Conservation (phyloP, 2,797 vertebrate genomes). For the Sternotherus odoratus region DNA sequence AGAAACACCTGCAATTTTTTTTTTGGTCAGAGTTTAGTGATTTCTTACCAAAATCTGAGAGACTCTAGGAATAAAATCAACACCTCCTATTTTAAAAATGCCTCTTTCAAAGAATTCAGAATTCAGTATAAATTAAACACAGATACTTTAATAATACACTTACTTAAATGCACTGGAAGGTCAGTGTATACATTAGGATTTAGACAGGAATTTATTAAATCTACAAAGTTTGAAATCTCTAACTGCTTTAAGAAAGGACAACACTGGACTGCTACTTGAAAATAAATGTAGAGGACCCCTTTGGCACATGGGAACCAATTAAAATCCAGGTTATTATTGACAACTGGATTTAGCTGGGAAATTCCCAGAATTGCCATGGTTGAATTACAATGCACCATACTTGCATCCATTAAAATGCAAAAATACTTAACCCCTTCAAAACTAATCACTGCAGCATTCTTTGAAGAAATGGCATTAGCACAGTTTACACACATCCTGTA, state of each 20-base stretch:
- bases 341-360: not conserved
- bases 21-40: not conserved
- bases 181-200: not conserved
- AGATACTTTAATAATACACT: not conserved
- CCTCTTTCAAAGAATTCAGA: not conserved
- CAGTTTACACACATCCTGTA: not conserved
- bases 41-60: not conserved
- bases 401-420: not conserved
- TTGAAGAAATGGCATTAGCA: not conserved
- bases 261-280: not conserved
- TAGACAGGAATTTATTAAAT: slow-evolving; percentile 1
- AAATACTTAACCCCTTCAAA: not conserved
- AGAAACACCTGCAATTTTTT: not conserved
- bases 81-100: not conserved
- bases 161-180: not conserved
- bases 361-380: not conserved
- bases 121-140: not conserved
- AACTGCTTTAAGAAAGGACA: not conserved
- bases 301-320: not conserved
- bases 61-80: not conserved
- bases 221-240: not conserved
- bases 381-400: not conserved
- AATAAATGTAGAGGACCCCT: not conserved
- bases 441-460: not conserved
- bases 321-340: not conserved